Base-by-base conservation (phyloP, 2,113 vertebrate genomes). In the Merops nubicus region DNA sequence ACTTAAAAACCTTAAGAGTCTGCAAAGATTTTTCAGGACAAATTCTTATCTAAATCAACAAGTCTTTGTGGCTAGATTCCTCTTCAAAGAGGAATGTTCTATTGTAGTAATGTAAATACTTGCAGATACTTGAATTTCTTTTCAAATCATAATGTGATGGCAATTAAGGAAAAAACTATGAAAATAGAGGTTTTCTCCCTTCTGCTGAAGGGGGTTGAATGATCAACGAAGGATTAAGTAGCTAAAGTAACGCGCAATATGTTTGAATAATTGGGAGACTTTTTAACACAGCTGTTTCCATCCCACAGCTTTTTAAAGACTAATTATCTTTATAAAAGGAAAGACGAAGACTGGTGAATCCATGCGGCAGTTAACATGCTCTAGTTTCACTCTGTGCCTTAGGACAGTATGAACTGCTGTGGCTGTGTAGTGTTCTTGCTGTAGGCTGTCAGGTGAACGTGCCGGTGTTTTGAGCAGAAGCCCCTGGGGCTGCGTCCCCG, bases 91-190 rank as follows among this genome's bases (percentile, higher is more conserved):
- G 23, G n/a, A 86, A 15, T 42, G 29, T n/a, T 91, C 25, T 84
- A 22, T 19, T 9, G 12, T n/a, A 67, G 59, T 23, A 70, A 47
- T 62, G 38, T 70, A 78, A 85, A 75, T 86, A 63, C 54, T 54
- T 70, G 34, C 26, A 54, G 38, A 25, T 95, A 64, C 73, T 93
- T 81, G n/a, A 51, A 26, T 85, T 74, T 84, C 62, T 59, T 74
- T 83, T 23, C 69, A 83, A 88, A 70, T 50, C 25, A 36, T 73
- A 53, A 85, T 65, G n/a, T 65, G 40, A 31, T 34, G 17, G 0
- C 9, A 85, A 89, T 81, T 72, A 68, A 78, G 51, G 60, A 67
- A 93, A 77, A 36, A 56, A 38, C 22, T 45, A 3, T 23, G 19
- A 77, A 83, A 50, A 65, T 54, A 23, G 57, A 73, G 42, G 54